Evolutionary conservation across 2,113 vertebrate genomes (phyloP), one percentile per base, ranked within the genome.

Genomic region (Thunnus maccoyii): DNA sequence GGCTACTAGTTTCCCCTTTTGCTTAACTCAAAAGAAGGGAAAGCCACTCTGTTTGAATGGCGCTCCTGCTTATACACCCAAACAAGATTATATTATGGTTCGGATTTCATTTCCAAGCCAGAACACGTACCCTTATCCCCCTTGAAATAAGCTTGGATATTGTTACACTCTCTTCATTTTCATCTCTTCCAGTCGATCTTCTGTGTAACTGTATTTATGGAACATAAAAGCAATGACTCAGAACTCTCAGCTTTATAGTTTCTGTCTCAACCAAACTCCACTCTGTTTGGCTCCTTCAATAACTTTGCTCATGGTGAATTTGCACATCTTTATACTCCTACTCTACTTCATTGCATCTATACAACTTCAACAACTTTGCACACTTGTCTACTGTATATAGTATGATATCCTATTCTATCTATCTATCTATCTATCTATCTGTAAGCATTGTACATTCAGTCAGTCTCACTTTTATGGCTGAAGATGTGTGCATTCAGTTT

Each of bases 81-180:
- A 89, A 86, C 84, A 70, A 85, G 81, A 82, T 88, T 89, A 86
- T 44, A 75, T 67, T 86, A 77, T 82, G 64, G 72, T n/a, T 65
- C 65, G 79, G 85, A 86, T 88, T 92, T 36, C 58, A 78, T 82
- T 76, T 82, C 55, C 57, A 76, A 82, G 20, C 62, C 58, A 60
- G 3, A 78, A 64, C 75, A 88, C 1, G 3, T 22, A 52, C 55
- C 64, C 62, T 87, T 58, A 82, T 70, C 51, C 67, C 63, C 41
- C 46, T 22, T 68, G 51, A 86, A 76, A 88, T 83, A 47, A 76
- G 57, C 69, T 75, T 17, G 70, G 70, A 22, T 88, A 78, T 86
- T 89, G 72, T 85, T 84, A 50, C 72, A 13, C 57, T 10, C 54
- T 75, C 57, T 56, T 86, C 61, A 72, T 88, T 87, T 84, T 71